Percentiles rank a stretch among this genome's conserved stretches.
Conservation (phyloP, 2,797 vertebrate genomes). For the Ambastaia sidthimunki region DNA sequence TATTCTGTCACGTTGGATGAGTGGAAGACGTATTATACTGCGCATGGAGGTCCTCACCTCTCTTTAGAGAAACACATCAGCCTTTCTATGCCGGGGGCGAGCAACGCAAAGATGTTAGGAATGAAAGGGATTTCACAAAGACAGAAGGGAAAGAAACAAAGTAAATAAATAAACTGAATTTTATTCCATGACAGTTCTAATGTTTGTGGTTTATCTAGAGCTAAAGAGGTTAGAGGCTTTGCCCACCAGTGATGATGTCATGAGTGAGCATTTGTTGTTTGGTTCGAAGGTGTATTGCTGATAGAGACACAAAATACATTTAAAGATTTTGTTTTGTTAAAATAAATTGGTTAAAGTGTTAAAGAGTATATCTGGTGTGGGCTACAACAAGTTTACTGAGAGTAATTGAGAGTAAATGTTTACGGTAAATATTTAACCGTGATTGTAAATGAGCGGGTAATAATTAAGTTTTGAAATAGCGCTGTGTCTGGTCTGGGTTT, state of each 20-base stretch:
- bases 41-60: conserved; percentile 67
- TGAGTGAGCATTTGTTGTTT: too few relatives aligned
- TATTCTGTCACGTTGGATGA: conserved; percentile 63
- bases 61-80: conserved; percentile 46
- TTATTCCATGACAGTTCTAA: neutral
- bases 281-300: too few relatives aligned
- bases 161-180: neutral
- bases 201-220: neutral
- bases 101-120: neutral
- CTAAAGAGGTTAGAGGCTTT: neutral
- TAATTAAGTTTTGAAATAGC: too few relatives aligned
- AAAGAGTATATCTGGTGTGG: too few relatives aligned
- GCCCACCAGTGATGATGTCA: neutral
- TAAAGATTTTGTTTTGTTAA: too few relatives aligned
- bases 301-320: too few relatives aligned
- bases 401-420: too few relatives aligned
- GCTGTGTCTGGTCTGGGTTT: too few relatives aligned
- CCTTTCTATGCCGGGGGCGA: conserved; percentile 12
- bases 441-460: too few relatives aligned
- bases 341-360: too few relatives aligned
- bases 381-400: too few relatives aligned
- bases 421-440: too few relatives aligned
- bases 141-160: neutral
- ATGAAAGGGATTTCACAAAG: conserved; percentile 1
- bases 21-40: conserved; percentile 65